These are phyloP conservation scores for Theodoxus fluviatilis DNA, from an alignment of 2,888 invertebrate species.

Conservation along the genomic window DNA sequence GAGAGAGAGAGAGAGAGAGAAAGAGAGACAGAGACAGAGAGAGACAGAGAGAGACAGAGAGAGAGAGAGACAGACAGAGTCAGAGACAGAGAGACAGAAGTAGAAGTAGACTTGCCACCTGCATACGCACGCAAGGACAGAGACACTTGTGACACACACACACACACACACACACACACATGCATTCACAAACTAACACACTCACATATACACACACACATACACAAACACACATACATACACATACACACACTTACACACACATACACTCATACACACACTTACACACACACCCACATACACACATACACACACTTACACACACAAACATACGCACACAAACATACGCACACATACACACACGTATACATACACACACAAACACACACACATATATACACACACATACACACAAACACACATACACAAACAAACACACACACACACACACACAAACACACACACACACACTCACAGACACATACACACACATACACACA, in stretches of 20 bases:
- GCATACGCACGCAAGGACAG: too few relatives aligned
- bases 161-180: neutral
- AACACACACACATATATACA: constrained; percentile 15
- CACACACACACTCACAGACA: neutral
- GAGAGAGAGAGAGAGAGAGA: too few relatives aligned
- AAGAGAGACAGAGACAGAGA: too few relatives aligned
- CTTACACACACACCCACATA: constrained; percentile 5
- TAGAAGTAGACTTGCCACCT: too few relatives aligned
- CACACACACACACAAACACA: constrained; percentile 10
- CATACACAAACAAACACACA: neutral
- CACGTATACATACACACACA: constrained; percentile 12
- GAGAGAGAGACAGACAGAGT: too few relatives aligned
- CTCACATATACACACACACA: neutral
- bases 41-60: too few relatives aligned
- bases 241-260: neutral
- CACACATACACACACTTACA: neutral
- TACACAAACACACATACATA: constrained; percentile 3
- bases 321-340: constrained; percentile 3
- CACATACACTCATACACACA: constrained; percentile 11
- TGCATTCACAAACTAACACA: constrained; percentile 2
- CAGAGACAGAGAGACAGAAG: too few relatives aligned
- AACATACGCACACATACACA: constrained; percentile 7
- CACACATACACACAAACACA: neutral
- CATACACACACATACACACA: constrained; percentile 5
- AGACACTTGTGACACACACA: neutral